Evolutionary conservation across 2,797 vertebrate genomes (phyloP).

Genomic region (Hydrolagus colliei): DNA sequence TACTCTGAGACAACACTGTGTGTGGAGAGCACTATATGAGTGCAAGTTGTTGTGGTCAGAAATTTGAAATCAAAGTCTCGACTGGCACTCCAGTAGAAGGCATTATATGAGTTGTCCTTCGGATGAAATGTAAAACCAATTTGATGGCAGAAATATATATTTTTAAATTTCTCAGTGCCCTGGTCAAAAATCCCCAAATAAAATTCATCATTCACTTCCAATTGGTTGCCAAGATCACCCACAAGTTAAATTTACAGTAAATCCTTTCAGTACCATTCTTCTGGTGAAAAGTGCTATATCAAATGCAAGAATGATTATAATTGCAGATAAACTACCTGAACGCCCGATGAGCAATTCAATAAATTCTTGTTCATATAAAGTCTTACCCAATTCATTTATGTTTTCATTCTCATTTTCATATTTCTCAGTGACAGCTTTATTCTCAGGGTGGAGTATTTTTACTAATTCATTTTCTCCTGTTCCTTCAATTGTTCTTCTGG

Average conservation of each 20-base stretch:
- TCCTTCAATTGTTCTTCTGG: background rate
- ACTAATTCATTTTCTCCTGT: background rate
- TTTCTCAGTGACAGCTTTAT: background rate
- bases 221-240: background rate
- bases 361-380: background rate
- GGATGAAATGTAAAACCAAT: no score
- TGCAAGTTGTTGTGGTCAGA: no score
- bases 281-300: no score
- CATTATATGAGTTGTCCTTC: no score
- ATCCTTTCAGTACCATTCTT: background rate
- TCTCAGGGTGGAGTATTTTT: background rate
- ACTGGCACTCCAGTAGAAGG: no score
- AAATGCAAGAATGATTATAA: no score
- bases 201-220: background rate
- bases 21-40: no score
- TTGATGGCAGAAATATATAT: no score
- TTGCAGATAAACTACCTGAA: background rate
- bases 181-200: background rate
- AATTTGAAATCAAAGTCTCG: no score
- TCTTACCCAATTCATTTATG: slow-evolving; percentile 2
- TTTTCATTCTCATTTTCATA: background rate
- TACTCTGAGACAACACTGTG: no score
- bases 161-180: background rate
- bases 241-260: background rate
- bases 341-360: background rate